A percentile compares a stretch with the other conserved stretches of the same genome.
These are phyloP conservation scores for Camponotus fellah DNA, from an alignment of 2,888 invertebrate species.

Conservation along the genomic window DNA sequence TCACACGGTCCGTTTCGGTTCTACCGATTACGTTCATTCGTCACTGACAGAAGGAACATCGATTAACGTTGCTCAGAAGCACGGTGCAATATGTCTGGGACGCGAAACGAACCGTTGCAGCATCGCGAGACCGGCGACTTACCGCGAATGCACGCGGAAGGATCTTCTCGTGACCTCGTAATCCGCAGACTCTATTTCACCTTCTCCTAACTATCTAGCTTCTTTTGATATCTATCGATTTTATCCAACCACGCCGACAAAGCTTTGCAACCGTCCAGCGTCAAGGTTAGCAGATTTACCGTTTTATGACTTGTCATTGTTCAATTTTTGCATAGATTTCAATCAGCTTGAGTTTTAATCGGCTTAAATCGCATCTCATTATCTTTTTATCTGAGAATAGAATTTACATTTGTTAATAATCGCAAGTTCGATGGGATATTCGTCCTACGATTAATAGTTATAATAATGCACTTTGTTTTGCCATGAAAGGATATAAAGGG, in stretches of 20 bases:
- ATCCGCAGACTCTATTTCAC: conserved; percentile 69
- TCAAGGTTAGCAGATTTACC: not conserved
- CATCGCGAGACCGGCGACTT: conserved; percentile 71
- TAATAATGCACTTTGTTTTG: conserved; percentile 37
- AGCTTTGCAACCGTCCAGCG: not conserved
- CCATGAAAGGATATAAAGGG: conserved; percentile 55
- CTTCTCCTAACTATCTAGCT: conserved; percentile 50
- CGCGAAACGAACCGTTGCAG: conserved; percentile 68
- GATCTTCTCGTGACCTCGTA: conserved; percentile 74
- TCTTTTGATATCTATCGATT: conserved; percentile 65
- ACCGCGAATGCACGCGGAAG: conserved; percentile 73
- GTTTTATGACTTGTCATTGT: not conserved
- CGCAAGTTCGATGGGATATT: not conserved
- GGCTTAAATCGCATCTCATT: not conserved
- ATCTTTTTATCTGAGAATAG: not conserved
- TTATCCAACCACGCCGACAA: conserved; percentile 20
- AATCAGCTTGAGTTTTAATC: not conserved
- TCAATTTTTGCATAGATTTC: not conserved
- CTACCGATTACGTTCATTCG: conserved; percentile 79
- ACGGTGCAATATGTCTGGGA: conserved; percentile 77
- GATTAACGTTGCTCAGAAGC: conserved; percentile 77
- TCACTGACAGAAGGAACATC: conserved; percentile 80
- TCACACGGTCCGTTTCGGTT: conserved; percentile 81
- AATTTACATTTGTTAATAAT: conserved; percentile 21
- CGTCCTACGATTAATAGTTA: conserved; percentile 38